Base-by-base conservation (phyloP, 2,113 vertebrate species). In the Sinosuthora webbiana region DNA sequence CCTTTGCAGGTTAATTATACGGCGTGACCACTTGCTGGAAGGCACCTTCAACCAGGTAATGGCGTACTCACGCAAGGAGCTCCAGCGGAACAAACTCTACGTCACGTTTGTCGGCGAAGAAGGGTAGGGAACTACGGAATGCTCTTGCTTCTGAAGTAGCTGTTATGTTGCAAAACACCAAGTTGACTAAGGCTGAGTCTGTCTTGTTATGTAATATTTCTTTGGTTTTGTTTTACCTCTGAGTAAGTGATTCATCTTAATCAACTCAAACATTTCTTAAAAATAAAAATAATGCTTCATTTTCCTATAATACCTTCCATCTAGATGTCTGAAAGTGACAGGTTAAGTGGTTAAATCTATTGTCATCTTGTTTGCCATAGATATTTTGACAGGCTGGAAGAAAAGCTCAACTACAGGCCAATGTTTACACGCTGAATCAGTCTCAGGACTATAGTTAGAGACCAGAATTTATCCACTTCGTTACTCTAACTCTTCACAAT, bases 11-110 rank as follows among this genome's bases (percentile, higher is more conserved):
- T 97, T 99, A 96, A 98, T 99, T 87, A 98, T 99, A 97, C 98
- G 99, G 60, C 98, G 99, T 87, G 99, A 99, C 63, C 99, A 99
- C 89, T 97, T 99, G 91, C 97, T 99, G 94, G 99, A 99, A 88
- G 99, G 99, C 95, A 99, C 99, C 74, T 99, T 99, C 87, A 99
- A 99, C 97, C 99, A 99, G 97, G 99, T 99, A 78, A 99, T 99
- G 99, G 98, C 99, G 2, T 99, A 99, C 93, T 99, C 99, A 39
- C 98, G 99, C 95, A 99, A 99, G 96, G 99, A 99, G 96, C 99
- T 99, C 91, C 99, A 99, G 97, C 98, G 99, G 90, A 99, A 99
- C 98, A 99, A 99, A 91, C 99, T 99, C 84, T 99, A 99, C 50
- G 97, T 99, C 97, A 99, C 99, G 2, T 99, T 99, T 86, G 98